phyloP scores from a whole-genome alignment of 53 echinoderm and acorn worm species.

The Arbacia lixula region DNA sequence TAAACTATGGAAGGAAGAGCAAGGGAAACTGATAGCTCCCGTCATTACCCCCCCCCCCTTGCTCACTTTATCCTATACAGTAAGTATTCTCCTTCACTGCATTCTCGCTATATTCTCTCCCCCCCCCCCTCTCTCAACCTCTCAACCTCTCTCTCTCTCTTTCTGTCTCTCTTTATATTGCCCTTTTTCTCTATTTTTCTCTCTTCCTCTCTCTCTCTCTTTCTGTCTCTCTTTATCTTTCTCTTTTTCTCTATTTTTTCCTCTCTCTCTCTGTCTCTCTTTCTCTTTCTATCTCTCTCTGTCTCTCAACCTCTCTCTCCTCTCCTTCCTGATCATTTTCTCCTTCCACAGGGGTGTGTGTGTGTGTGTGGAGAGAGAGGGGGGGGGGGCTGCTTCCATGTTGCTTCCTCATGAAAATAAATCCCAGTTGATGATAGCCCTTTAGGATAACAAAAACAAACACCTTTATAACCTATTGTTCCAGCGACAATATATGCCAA shows the following conservation, averaged over 20 bases:
- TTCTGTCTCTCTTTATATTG: not conserved
- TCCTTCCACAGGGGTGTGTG: too few species aligned
- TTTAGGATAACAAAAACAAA: too few species aligned
- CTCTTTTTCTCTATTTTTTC: not conserved
- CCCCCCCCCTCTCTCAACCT: not conserved
- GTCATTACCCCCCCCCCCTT: not conserved
- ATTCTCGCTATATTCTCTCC: not conserved
- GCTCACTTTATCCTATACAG: not conserved
- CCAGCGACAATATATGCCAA: too few species aligned
- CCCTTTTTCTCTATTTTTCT: not conserved
- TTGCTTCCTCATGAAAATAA: too few species aligned
- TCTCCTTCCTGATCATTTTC: not conserved
- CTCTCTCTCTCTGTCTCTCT: not conserved
- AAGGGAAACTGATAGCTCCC: too few species aligned
- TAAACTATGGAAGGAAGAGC: too few species aligned
- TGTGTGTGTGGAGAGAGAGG: too few species aligned
- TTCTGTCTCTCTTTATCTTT: not conserved
- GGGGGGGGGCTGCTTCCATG: too few species aligned
- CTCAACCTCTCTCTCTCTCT: not conserved
- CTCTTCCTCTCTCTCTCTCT: not conserved
- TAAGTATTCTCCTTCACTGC: not conserved
- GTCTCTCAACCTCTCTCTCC: not conserved
- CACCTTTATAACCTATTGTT: too few species aligned
- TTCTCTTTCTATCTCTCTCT: not conserved
- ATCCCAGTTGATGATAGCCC: too few species aligned